A percentile compares a stretch with the other conserved stretches of the same genome.
Conservation (phyloP, 1,140 invertebrate genomes). For the Theocolax elegans region DNA sequence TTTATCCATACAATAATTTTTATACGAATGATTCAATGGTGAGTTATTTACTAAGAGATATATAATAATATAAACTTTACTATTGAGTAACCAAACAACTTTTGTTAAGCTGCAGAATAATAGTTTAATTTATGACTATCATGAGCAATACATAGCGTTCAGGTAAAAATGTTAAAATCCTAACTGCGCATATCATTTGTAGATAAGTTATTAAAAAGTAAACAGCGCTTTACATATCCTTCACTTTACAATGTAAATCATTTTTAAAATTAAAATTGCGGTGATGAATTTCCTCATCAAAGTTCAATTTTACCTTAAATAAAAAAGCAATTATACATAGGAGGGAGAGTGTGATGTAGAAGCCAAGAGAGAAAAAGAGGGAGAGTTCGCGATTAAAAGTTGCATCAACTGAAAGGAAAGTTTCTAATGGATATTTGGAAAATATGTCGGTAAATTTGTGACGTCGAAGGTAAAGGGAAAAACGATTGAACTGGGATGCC, state of each 20-base stretch:
- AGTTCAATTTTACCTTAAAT: slow-evolving; percentile 10
- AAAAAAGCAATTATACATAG: slow-evolving; percentile 21
- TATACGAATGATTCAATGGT: too few species aligned
- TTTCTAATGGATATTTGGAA: slow-evolving; percentile 27
- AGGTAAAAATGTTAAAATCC: neutral
- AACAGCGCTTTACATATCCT: slow-evolving; percentile 5
- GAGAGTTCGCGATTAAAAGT: slow-evolving; percentile 15
- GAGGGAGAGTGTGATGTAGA: neutral
- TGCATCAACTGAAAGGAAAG: slow-evolving; percentile 16
- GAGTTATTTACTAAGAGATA: too few species aligned
- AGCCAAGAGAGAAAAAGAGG: neutral
- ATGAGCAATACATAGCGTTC: too few species aligned
- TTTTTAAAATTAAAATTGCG: slow-evolving; percentile 19
- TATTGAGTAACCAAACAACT: too few species aligned
- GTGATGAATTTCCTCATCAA: slow-evolving; percentile 18
- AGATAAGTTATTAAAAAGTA: neutral
- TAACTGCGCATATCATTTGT: neutral
- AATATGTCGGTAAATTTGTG: slow-evolving; percentile 27
- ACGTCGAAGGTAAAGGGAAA: slow-evolving; percentile 21
- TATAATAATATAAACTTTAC: too few species aligned
- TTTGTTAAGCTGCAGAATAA: too few species aligned
- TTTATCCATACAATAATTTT: too few species aligned
- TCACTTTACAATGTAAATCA: neutral
- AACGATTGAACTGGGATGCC: slow-evolving; percentile 18
- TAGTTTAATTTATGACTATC: too few species aligned